Percentiles rank a stretch among this genome's conserved stretches.
Conservation (phyloP, 2,113 vertebrate genomes). For the Stercorarius parasiticus region DNA sequence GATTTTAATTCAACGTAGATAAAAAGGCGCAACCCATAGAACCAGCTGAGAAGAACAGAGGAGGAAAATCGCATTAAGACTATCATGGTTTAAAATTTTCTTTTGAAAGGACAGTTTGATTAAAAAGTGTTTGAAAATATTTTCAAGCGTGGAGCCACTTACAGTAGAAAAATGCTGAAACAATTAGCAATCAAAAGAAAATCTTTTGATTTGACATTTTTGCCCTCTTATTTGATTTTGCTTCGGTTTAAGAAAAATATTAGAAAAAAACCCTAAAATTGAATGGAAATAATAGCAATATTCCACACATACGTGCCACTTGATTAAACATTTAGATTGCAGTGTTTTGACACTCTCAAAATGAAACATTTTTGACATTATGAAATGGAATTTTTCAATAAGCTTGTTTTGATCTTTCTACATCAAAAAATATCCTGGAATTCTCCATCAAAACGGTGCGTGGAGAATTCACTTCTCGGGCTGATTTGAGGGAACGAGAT, state of each 20-base stretch:
- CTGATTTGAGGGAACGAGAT: background rate
- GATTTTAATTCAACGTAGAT: conserved; percentile 32
- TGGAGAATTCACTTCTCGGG: background rate
- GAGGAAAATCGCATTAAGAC: background rate
- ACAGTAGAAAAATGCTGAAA: background rate
- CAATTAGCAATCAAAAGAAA: conserved; percentile 53
- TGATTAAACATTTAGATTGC: conserved; percentile 51
- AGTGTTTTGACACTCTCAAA: conserved; percentile 16
- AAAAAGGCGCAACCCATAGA: background rate
- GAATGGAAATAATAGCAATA: conserved; percentile 18
- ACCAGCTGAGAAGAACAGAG: background rate
- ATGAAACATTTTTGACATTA: conserved; percentile 20
- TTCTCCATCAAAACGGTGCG: background rate
- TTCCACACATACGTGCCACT: background rate
- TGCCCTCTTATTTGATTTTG: conserved; percentile 9
- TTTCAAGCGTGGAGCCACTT: background rate
- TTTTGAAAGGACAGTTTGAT: conserved; percentile 1
- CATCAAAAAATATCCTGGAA: conserved; percentile 32
- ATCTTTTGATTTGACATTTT: conserved; percentile 35
- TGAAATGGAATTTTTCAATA: conserved; percentile 42
- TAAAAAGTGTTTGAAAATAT: conserved; percentile 26
- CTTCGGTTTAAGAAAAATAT: conserved; percentile 23
- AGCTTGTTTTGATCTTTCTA: conserved; percentile 48
- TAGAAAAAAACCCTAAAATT: background rate
- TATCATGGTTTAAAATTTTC: background rate